phyloP scores from a whole-genome alignment of 2,113 vertebrate genomes.

The rabbit (Oryctolagus cuniculus) region mOryCun1.1 NC_091433.1:180906501-180907000 shows the following conservation, averaged over 20 bases:
- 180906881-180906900: background rate
- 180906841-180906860: background rate
- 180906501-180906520: slow-evolving; percentile 37
- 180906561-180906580: slow-evolving; percentile 14
- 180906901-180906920: background rate
- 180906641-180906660: background rate
- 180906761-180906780: background rate
- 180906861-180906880: background rate
- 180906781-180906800: slow-evolving; percentile 12
- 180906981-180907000: background rate
- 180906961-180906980: background rate
- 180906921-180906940: background rate
- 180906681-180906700: background rate
- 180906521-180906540: slow-evolving; percentile 32
- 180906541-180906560: slow-evolving; percentile 36
- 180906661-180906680: slow-evolving; percentile 33
- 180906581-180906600: slow-evolving; percentile 7
- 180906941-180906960: background rate
- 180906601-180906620: slow-evolving; percentile 12
- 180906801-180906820: slow-evolving; percentile 23
- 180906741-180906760: background rate
- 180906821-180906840: slow-evolving; percentile 29
- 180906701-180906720: background rate
- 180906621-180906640: slow-evolving; percentile 18
- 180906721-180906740: background rate